These are phyloP conservation scores for Arrhamphus sclerolepis DNA, from an alignment of 2,797 vertebrate genomes.

Conservation along the genomic window DNA sequence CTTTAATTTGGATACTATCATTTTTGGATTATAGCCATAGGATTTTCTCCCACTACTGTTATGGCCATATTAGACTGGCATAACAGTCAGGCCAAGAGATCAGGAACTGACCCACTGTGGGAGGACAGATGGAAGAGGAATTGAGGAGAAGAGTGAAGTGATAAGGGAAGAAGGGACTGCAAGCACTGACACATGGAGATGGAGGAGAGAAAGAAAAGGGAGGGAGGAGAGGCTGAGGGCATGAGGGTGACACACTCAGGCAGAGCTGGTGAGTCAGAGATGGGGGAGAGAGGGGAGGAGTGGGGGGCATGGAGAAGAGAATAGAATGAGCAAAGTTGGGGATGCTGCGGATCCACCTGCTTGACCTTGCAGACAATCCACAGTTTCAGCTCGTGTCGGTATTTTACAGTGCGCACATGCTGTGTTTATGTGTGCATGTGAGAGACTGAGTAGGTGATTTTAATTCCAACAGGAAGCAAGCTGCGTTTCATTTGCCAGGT, in stretches of 20 bases:
- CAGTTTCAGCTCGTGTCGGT: conserved; percentile 25
- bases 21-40: conserved; percentile 10
- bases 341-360: conserved; percentile 64
- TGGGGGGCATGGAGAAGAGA: conserved; percentile 51
- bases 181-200: conserved; percentile 59
- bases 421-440: conserved; percentile 6
- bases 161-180: conserved; percentile 58
- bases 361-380: conserved; percentile 72
- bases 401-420: neutral
- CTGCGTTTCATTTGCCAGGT: too few relatives aligned
- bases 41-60: conserved; percentile 16
- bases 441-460: conserved; percentile 8
- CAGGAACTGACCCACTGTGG: conserved; percentile 57
- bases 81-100: conserved; percentile 51
- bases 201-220: conserved; percentile 30
- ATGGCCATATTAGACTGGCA: conserved; percentile 41
- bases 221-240: conserved; percentile 52
- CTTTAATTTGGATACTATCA: neutral
- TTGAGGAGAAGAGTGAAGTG: conserved; percentile 49
- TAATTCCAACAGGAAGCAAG: conserved; percentile 23
- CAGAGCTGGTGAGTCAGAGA: conserved; percentile 36
- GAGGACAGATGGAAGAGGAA: conserved; percentile 45
- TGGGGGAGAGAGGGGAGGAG: conserved; percentile 23
- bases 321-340: conserved; percentile 35
- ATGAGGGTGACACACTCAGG: conserved; percentile 59